Base-by-base conservation (phyloP, 2,113 vertebrate genomes). In the Tychaedon coryphoeus region DNA sequence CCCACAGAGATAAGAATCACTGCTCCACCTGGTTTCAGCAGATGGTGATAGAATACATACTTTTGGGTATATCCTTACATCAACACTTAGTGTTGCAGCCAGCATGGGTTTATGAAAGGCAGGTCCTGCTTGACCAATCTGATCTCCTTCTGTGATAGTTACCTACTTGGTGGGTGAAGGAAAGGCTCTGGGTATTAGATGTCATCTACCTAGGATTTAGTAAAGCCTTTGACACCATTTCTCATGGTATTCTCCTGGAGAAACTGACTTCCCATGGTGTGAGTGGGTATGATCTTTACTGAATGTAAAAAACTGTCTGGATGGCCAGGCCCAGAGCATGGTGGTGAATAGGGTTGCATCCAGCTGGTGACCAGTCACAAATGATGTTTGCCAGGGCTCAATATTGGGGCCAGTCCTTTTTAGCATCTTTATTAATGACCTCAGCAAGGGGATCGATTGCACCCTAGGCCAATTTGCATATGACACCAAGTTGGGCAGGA, bases 391-490 rank as follows among this genome's bases (percentile, higher is more conserved):
- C 33, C 28, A 38, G 33, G 8, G 53, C 23, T 73, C 38, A 8
- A 0, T 58, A 5, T 2, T 50, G 31, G 8, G 33, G 6, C 18
- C 12, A 43, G 12, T 50, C 36, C 67, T 58, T 6, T 65, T 51
- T n/a, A 28, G 28, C 36, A 51, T 16, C 43, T 73, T 65, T 22
- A 24, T 73, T 36, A 19, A 19, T 43, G 12, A 57, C 22, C 9
- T 50, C 43, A 22, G 5, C 26, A 38, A 43, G 22, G 12, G 25
- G 4, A 38, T 73, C 0, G 0, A 5, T 56, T 36, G 33, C 33
- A 25, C 45, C 23, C 28, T 66, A 25, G 66, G 38, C 16, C 29
- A 60, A 10, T n/a, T 60, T n/a, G 24, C 19, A 45, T 13, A 12
- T 74, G 19, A 81, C 45, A 51, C 45, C 33, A 25, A 24, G 10